phyloP scores from a whole-genome alignment of 2,797 vertebrate species.

The Halcyon badia region DNA sequence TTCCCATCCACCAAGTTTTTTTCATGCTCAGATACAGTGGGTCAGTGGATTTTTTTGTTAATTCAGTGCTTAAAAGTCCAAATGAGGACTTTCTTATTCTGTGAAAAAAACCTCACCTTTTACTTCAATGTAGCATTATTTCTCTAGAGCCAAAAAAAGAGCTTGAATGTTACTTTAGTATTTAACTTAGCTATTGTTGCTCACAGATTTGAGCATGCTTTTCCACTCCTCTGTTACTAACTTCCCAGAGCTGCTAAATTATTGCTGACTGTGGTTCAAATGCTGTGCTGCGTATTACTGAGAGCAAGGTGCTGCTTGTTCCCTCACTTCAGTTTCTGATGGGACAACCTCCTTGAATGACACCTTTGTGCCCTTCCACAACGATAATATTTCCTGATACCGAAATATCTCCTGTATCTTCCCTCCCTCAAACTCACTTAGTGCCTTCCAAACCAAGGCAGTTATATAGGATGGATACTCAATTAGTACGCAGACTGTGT shows the following conservation, averaged over 20 bases:
- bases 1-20: accelerated
- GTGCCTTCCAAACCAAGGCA: background rate
- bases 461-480: background rate
- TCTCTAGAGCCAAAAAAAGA: background rate
- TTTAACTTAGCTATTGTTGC: background rate
- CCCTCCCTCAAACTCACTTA: background rate
- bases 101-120: background rate
- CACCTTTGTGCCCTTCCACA: background rate
- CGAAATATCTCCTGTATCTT: background rate
- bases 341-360: background rate
- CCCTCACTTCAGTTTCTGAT: background rate
- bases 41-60: background rate
- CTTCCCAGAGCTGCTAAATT: background rate
- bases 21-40: background rate
- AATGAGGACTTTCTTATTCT: background rate
- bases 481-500: background rate
- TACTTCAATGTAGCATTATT: background rate
- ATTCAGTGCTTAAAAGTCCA: background rate
- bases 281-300: accelerated
- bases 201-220: background rate
- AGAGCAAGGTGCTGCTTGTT: background rate
- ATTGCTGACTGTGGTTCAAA: background rate
- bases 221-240: background rate
- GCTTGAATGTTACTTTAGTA: background rate
- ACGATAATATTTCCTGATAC: background rate